Conservation (phyloP, 2,888 invertebrate genomes). For the Charanyca ferruginea region DNA sequence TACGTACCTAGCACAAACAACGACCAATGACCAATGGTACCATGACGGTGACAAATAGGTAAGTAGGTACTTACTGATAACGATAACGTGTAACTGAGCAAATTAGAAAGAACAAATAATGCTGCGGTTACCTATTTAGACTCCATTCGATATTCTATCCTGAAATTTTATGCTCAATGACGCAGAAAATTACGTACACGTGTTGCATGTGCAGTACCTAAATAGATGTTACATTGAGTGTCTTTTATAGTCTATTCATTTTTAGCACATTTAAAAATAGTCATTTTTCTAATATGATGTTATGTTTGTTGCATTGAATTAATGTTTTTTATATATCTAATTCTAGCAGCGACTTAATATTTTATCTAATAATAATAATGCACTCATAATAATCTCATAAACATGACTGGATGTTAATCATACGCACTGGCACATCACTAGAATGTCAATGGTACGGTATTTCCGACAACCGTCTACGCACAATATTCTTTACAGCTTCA, state of each 20-base stretch:
- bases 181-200: slow-evolving; percentile 6
- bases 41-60: slow-evolving; percentile 18
- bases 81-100: slow-evolving; percentile 15
- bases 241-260: too few relatives aligned
- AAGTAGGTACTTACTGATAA: slow-evolving; percentile 23
- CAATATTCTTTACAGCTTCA: slow-evolving; percentile 55
- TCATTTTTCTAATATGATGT: too few relatives aligned
- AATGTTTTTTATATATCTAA: background rate
- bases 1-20: slow-evolving; percentile 10
- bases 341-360: background rate
- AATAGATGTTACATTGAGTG: background rate
- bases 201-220: background rate
- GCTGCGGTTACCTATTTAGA: background rate
- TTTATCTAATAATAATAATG: slow-evolving; percentile 8
- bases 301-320: background rate
- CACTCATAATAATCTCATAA: slow-evolving; percentile 43
- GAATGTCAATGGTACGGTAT: slow-evolving; percentile 84
- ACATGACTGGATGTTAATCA: slow-evolving; percentile 41
- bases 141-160: slow-evolving; percentile 20
- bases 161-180: slow-evolving; percentile 7
- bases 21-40: slow-evolving; percentile 35
- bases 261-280: too few relatives aligned
- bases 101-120: slow-evolving; percentile 26
- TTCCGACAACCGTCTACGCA: slow-evolving; percentile 73
- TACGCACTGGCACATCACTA: slow-evolving; percentile 64